Evolutionary conservation across 2,113 vertebrate species (phyloP), one percentile per base, ranked within the genome.

Genomic region (Ceratotherium simum): DNA sequence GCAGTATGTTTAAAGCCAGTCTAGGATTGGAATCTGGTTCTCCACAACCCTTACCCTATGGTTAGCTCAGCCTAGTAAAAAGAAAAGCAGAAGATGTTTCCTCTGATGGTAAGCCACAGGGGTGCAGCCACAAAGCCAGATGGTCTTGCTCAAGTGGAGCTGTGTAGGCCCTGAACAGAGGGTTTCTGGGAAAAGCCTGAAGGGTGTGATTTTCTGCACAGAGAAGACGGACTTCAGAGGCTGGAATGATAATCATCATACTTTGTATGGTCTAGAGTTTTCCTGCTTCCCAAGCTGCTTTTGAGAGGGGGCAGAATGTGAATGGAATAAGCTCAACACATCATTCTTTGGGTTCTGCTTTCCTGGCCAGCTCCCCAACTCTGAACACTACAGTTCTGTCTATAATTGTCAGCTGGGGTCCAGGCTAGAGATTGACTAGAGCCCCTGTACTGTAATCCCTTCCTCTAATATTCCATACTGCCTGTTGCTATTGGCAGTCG

Each of bases 131-230:
- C 70, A 88, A 88, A 39, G 58, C 62, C 65, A 72, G 14, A 65
- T 85, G 36, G 11, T 85, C 80, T 94, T 96, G 67, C 73, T 84
- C 58, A 89, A 88, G 48, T 88, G 81, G 51, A 87, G 95, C 62
- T 54, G 54, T 79, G 56, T 56, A 88, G 87, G 51, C 31, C 54
- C 76, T 69, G 64, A 91, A 72, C 76, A 76, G 27, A 89, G 25
- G 56, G 54, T 62, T 95, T 91, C 76, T 91, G 90, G 81, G 76
- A 79, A 84, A 91, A 75, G 17, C 46, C 67, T 11, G 3, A 48
- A 60, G 64, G 17, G 23, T 11, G 1, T 81, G 72, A 64, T 90
- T 89, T 89, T 85, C 83, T 69, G 2, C 7, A 29, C 18, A 62
- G 21, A 90, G 60, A 62, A 80, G 91, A 84, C 70, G 64, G n/a